These are phyloP conservation scores for Drosophila pseudoananassae DNA, from an alignment of 1,140 invertebrate species.

Conservation along the genomic window DNA sequence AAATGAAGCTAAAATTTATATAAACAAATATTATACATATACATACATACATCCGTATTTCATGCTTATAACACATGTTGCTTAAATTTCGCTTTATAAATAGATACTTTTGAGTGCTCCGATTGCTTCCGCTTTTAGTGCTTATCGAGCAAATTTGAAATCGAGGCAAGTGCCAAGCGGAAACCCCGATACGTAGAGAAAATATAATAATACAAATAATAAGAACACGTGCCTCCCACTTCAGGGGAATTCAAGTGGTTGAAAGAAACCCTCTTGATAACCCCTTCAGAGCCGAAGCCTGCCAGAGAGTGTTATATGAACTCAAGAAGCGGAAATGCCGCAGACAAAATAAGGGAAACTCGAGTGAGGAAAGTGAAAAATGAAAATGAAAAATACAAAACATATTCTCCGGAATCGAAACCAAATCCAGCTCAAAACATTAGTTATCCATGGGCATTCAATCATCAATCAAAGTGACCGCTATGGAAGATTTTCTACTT, in stretches of 20 bases:
- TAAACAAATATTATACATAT: neutral
- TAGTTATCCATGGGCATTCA: constrained; percentile 23
- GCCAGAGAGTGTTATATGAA: constrained; percentile 28
- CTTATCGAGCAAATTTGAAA: constrained; percentile 36
- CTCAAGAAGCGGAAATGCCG: constrained; percentile 56
- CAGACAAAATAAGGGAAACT: constrained; percentile 36
- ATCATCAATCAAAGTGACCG: constrained; percentile 59
- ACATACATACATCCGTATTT: no score
- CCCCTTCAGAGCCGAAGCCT: constrained; percentile 35
- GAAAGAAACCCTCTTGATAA: constrained; percentile 24
- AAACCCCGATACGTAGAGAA: constrained; percentile 23
- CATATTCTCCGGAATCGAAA: constrained; percentile 12
- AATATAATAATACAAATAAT: constrained; percentile 20
- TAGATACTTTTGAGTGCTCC: constrained; percentile 39
- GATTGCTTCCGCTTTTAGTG: constrained; percentile 50
- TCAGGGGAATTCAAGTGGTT: constrained; percentile 22
- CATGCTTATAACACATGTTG: constrained; percentile 33
- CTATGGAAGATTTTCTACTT: constrained; percentile 11
- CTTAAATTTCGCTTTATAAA: constrained; percentile 27
- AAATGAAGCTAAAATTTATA: neutral
- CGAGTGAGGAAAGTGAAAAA: constrained; percentile 38
- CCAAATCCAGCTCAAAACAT: constrained; percentile 31
- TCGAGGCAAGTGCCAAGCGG: constrained; percentile 37
- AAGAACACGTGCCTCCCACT: constrained; percentile 48
- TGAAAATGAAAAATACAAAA: constrained; percentile 4